Evolutionary conservation across 2,113 vertebrate genomes (phyloP).

Genomic region (Argyrosomus japonicus): DNA sequence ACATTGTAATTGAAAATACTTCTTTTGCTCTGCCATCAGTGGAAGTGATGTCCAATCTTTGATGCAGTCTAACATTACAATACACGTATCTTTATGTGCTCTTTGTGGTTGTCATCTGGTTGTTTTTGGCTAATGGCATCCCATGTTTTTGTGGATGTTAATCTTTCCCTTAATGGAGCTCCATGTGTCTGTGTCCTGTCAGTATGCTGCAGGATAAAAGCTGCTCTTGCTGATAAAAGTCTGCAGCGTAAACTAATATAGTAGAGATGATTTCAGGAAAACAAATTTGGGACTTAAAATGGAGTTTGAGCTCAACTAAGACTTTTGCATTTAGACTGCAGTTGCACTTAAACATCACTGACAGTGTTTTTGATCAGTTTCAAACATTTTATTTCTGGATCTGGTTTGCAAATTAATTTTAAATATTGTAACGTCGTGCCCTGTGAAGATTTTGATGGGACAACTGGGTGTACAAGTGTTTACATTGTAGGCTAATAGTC

Average conservation of each 20-base stretch:
- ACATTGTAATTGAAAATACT: background rate
- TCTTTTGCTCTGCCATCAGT: background rate
- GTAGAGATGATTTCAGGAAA: background rate
- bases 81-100: slow-evolving; percentile 20
- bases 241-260: background rate
- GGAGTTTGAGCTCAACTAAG: background rate
- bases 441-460: background rate
- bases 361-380: background rate
- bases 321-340: background rate
- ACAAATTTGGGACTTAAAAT: background rate
- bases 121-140: background rate
- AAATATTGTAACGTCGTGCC: background rate
- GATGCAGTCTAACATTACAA: slow-evolving; percentile 4
- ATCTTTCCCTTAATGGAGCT: slow-evolving; percentile 27
- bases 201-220: background rate
- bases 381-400: background rate
- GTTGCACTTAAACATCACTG: background rate
- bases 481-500: slow-evolving; percentile 25
- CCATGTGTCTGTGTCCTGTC: background rate
- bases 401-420: background rate
- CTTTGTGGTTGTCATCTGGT: background rate
- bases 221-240: background rate
- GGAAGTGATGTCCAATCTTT: slow-evolving; percentile 14
- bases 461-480: slow-evolving; percentile 1
- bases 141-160: background rate